Percentiles rank a stretch among this genome's conserved stretches.
phyloP scores from a whole-genome alignment of 2,888 invertebrate species.

The Nowickia ferox region DNA sequence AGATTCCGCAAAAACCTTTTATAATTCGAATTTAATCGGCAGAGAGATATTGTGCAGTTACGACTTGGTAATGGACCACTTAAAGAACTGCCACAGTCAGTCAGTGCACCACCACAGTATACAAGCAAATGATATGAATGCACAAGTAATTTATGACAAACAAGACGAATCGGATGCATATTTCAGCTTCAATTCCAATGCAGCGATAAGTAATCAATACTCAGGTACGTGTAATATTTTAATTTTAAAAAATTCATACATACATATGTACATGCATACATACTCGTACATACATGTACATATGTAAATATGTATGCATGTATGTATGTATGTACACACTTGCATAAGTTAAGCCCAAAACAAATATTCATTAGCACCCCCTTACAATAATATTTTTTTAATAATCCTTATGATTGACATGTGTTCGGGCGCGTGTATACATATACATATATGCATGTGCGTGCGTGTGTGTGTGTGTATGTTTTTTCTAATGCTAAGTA shows the following conservation, averaged over 20 bases:
- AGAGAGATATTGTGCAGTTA: conserved; percentile 66
- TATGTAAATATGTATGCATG: not conserved
- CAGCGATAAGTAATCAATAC: conserved; percentile 62
- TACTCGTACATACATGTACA: not conserved
- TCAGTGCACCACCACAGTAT: conserved; percentile 31
- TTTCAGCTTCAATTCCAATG: conserved; percentile 57
- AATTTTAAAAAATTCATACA: conserved; percentile 1
- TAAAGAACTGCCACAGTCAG: conserved; percentile 66
- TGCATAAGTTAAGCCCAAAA: not conserved
- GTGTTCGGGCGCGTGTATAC: not conserved
- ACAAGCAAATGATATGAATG: conserved; percentile 31
- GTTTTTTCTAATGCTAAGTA: conserved; percentile 22
- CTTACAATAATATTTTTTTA: conserved; percentile 10
- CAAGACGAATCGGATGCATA: conserved; percentile 68
- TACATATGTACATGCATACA: not conserved
- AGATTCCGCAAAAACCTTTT: conserved; percentile 69
- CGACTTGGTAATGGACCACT: conserved; percentile 70
- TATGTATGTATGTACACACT: not conserved
- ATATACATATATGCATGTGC: too few species aligned
- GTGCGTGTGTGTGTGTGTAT: not conserved
- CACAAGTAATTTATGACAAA: conserved; percentile 63
- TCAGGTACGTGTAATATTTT: conserved; percentile 48
- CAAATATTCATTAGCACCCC: conserved; percentile 1
- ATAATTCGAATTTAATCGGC: conserved; percentile 64
- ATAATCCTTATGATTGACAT: conserved; percentile 30